Base-by-base conservation (phyloP, 92 coral and sea anemone species). In the Desmophyllum pertusum region DNA sequence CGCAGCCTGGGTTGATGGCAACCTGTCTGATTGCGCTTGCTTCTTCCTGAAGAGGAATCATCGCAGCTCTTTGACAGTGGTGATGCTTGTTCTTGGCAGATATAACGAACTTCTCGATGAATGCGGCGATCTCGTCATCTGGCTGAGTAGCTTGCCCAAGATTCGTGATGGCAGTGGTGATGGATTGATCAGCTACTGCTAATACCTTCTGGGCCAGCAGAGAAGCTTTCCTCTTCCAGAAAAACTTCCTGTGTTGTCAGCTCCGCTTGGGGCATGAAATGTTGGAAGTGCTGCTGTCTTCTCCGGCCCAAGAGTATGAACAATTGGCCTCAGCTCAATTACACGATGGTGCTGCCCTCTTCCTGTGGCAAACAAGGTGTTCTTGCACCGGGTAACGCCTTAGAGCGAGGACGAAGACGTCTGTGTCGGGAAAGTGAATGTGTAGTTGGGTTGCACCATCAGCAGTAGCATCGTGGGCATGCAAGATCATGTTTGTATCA, bases 1-100 rank as follows among this genome's bases (percentile, higher is more conserved):
- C 18, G 86, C 72, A 23, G 72, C 86, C 39, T 71, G 48, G n/a
- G 86, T 72, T 4, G 71, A 40, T 6, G 86, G 70, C 18, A 81
- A 38, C 6, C 77, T 45, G 9, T 81, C 85, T 5, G 77, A 81
- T 18, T 46, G 64, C 0, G n/a, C n/a, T n/a, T n/a, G n/a, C n/a
- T n/a, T n/a, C n/a, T n/a, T n/a, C n/a, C n/a, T n/a, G n/a, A n/a
- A 79, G 79, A 52, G 36, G 18, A 25, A 8, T 37, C 68, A 52
- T 37, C 80, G 23, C 35, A 51, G 43, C 62, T 51, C 79, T 51
- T 75, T 75, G 3, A 75, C 79, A 31, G 21, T 48, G 10, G 23
- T 37, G 33, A 76, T 38, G 14, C 0, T 19, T 53, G 81, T 55
- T 10, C 33, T 76, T 36, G 81, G 48, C 38, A 31, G 51, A 39